Conservation (phyloP, 2,113 vertebrate genomes). For the Apeltes quadracus region DNA sequence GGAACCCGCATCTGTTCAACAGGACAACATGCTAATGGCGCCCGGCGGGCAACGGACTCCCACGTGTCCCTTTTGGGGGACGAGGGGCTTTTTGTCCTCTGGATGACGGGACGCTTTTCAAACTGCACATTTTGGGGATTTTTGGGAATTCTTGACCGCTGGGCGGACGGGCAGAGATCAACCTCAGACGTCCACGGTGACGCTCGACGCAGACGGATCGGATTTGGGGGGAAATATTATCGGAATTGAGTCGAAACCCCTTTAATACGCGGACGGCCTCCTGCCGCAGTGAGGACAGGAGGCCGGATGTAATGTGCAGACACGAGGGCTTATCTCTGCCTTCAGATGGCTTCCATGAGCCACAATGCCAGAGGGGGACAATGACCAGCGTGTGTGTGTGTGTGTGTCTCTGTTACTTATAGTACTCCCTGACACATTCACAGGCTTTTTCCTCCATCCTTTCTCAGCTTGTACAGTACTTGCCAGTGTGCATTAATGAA, state of each 20-base stretch:
- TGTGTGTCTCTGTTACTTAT: not conserved
- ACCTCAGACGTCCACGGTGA: not conserved
- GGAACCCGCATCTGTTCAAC: not conserved
- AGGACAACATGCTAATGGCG: not conserved
- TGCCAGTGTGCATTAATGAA: slow-evolving; percentile 21
- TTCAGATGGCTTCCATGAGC: slow-evolving; percentile 60
- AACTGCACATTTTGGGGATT: not conserved
- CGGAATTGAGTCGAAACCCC: not conserved
- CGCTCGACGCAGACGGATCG: not conserved
- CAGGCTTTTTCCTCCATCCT: not conserved
- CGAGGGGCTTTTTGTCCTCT: not conserved
- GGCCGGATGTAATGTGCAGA: slow-evolving; percentile 23
- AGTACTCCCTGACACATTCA: slow-evolving; percentile 2
- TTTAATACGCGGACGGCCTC: not conserved
- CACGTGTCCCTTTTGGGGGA: not conserved
- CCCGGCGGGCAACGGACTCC: not conserved
- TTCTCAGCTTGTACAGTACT: slow-evolving; percentile 13
- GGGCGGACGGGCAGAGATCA: not conserved
- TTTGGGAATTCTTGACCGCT: not conserved
- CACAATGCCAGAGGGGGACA: slow-evolving; percentile 42
- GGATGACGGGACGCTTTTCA: not conserved
- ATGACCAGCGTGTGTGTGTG: not conserved
- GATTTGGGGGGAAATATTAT: not conserved
- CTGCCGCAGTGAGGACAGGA: not conserved
- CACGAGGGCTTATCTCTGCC: slow-evolving; percentile 54